Evolutionary conservation across 2,113 vertebrate species (phyloP).

Genomic region (Sylvilagus bachmani): DNA sequence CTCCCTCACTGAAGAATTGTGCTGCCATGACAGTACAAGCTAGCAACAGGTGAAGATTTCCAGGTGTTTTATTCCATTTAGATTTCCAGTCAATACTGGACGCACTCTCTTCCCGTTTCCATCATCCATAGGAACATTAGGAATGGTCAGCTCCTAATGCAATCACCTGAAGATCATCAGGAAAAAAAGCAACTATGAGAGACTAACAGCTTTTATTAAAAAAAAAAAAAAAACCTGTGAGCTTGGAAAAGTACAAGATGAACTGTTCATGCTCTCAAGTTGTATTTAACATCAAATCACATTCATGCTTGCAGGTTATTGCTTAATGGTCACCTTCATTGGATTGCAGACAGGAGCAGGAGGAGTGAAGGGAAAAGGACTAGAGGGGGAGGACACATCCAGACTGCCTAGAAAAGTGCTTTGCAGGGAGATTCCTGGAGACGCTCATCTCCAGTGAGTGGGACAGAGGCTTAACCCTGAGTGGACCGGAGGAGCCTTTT

Average conservation of each 20-base stretch:
- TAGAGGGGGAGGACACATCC: not conserved
- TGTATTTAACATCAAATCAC: conserved; percentile 67
- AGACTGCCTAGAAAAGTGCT: conserved; percentile 7
- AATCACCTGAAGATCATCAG: conserved; percentile 52
- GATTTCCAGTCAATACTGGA: conserved; percentile 11
- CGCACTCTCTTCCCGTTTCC: conserved; percentile 14
- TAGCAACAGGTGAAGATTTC: not conserved
- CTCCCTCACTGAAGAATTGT: not conserved
- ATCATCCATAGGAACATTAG: conserved; percentile 28
- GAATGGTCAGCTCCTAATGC: not conserved
- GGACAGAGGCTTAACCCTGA: not conserved
- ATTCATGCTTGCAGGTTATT: conserved; percentile 42
- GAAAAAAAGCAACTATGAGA: not conserved
- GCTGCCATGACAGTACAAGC: not conserved
- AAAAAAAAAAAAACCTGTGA: not conserved
- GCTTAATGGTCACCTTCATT: conserved; percentile 43
- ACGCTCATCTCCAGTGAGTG: not conserved
- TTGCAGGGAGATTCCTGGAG: not conserved
- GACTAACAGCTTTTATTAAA: not conserved
- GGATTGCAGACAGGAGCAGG: not conserved
- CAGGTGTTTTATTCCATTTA: not conserved
- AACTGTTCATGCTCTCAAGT: conserved; percentile 55
- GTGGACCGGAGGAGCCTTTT: not conserved
- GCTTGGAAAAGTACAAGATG: conserved; percentile 37
- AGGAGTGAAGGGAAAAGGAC: not conserved